Base-by-base conservation (phyloP, 2,797 vertebrate genomes). In the Moxostoma hubbsi region DNA sequence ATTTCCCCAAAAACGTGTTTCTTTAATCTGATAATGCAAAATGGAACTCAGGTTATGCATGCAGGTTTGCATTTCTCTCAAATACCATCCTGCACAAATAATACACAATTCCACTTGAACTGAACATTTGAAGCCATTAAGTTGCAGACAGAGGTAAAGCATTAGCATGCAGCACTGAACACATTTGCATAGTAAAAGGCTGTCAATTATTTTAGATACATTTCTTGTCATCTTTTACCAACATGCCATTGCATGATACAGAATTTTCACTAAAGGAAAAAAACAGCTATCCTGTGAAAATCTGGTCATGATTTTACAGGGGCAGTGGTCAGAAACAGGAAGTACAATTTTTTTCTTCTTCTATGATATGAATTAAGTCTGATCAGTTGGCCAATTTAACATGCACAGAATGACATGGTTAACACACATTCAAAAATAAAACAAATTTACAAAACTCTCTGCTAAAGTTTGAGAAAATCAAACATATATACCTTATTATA, bases 151-250 rank as follows among this genome's bases (percentile, higher is more conserved):
- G 90, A 94, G 89, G 92, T 89, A 92, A 91, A 92, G 83, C 84
- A 54, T 83, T 68, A 84, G 77, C 95, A 96, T 96, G 95, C 95
- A 95, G 91, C 93, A 94, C 92, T 93, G 92, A 93, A 94, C 90
- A 94, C 93, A 4, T 94, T 95, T 96, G 95, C 95, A 96, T 96
- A 96, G 95, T 95, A 92, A 94, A 86, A 83, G 75, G 91, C 92
- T 70, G 71, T 82, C 49, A 53, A 62, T 83, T 71, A 66, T 81
- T 80, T 53, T 80, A 2, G 9, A 81, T 65, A 73, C 7, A 54
- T 73, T 53, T 55, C 5, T 47, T 24, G 63, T 80, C 45, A 7
- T 66, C 76, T 65, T 80, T 82, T 91, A 92, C 93, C 92, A 92
- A 93, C 94, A 95, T 95, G 94, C 93, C 93, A 94, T 83, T 86